Base-by-base conservation (phyloP, 2,113 vertebrate genomes). In the Puffinus mauretanicus region DNA sequence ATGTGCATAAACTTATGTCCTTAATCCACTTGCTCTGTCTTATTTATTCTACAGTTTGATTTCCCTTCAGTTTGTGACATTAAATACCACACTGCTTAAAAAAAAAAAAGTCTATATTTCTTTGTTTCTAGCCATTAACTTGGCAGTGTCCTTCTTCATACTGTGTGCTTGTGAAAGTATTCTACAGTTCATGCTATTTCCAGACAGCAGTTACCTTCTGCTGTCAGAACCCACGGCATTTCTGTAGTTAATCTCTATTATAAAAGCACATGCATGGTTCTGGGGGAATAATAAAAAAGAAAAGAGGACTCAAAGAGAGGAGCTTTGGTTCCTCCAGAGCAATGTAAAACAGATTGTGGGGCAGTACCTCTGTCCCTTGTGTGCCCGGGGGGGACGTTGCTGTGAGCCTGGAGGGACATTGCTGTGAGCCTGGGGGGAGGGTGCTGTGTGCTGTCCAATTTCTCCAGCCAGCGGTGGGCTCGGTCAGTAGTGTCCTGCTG, bases 1-100 rank as follows among this genome's bases (percentile, higher is more conserved):
- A 12, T 29, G 6, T 82, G 30, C 30, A 55, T 55, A 55, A 70
- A 62, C 9, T 6, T 51, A 47, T 47, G 26, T 30, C 42, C 42
- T 94, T 81, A 87, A 90, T 32, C 36, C 42, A 62, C 11, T 70
- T 83, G 20, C 58, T 82, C 13, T 72, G 19, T 88, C 16, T 51
- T 88, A 49, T 54, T 95, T 91, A 86, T 93, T 86, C 91, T 89
- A 20, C 54, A 84, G n/a, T 57, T 94, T 52, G 30, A 49, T 95
- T 96, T 98, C 44, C 76, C 26, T 92, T 97, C 88, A 70, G 58
- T 86, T 97, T 89, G 62, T 93, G 62, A 73, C 77, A 60, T 88
- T 92, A 91, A 95, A 93, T 95, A 80, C 22, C 47, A 62, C 36
- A 67, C 51, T 71, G 40, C 49, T 81, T 90, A 83, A 94, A 76